Percentiles rank a stretch among this genome's conserved stretches.
Evolutionary conservation across 2,797 vertebrate species (phyloP).

Genomic region (Gymnodraco acuticeps): DNA sequence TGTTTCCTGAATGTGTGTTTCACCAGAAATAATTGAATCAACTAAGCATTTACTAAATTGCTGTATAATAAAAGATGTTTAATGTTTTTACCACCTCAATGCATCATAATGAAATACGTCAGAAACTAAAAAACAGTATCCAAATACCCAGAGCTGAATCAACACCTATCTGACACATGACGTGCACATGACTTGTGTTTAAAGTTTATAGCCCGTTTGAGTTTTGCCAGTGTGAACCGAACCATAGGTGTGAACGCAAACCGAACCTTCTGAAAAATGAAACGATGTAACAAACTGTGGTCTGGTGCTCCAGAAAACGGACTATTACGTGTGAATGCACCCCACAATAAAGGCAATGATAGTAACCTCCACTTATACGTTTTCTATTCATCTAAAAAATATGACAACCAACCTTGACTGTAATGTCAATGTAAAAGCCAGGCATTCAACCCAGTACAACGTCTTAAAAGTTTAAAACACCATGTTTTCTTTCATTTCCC

Average conservation of each 20-base stretch:
- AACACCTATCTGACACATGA: not conserved
- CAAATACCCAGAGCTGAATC: not conserved
- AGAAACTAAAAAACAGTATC: not conserved
- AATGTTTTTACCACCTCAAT: not conserved
- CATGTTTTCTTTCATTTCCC: not conserved
- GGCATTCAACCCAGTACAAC: no score
- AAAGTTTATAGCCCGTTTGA: no score
- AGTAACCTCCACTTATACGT: no score
- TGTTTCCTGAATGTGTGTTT: not conserved
- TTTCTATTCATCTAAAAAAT: not conserved
- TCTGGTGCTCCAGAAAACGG: no score
- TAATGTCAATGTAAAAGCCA: not conserved
- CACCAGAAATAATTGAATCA: not conserved
- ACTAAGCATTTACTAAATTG: not conserved
- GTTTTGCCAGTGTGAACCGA: no score
- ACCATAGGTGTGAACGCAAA: no score
- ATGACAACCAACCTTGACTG: not conserved
- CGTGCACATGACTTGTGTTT: no score
- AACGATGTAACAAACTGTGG: no score
- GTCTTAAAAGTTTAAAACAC: no score
- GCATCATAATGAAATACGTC: not conserved
- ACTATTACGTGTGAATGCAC: no score
- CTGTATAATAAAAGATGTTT: not conserved
- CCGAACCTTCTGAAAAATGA: no score
- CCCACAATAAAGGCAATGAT: not conserved